phyloP scores from a whole-genome alignment of 2,888 invertebrate genomes.

The Mantis religiosa region DNA sequence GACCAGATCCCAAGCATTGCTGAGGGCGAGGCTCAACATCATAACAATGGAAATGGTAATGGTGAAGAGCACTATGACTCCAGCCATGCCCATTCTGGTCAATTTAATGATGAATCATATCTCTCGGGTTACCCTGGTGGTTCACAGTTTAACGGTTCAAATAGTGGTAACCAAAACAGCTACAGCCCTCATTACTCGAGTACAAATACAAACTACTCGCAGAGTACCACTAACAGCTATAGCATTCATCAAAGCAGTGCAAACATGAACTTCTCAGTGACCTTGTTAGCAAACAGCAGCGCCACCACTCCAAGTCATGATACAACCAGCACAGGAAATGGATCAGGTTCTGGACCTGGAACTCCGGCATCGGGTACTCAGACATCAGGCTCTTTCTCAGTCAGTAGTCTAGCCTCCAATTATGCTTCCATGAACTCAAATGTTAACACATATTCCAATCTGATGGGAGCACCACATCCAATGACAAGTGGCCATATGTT shows the following conservation, averaged over 20 bases:
- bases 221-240: conserved; percentile 33
- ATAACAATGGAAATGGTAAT: conserved; percentile 35
- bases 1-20: conserved; percentile 88
- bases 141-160: conserved; percentile 36
- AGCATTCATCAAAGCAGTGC: conserved; percentile 32
- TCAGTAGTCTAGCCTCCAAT: conserved; percentile 46
- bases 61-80: conserved; percentile 36
- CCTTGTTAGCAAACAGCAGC: conserved; percentile 41
- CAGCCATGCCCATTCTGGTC: conserved; percentile 29
- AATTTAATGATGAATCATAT: conserved; percentile 38
- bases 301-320: conserved; percentile 27
- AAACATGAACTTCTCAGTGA: conserved; percentile 42
- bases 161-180: conserved; percentile 33
- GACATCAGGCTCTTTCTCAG: conserved; percentile 45
- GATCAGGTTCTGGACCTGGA: background rate
- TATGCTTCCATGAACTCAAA: conserved; percentile 40
- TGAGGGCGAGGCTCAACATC: conserved; percentile 55
- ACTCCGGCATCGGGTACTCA: conserved; percentile 26
- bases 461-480: conserved; percentile 45
- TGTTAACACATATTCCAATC: conserved; percentile 41
- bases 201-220: conserved; percentile 36
- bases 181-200: conserved; percentile 35
- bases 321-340: conserved; percentile 9
- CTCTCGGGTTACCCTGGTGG: conserved; percentile 34
- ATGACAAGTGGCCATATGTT: conserved; percentile 37